Evolutionary conservation across 2,888 invertebrate species (phyloP), one percentile per base, ranked within the genome.

Genomic region (Drosophila planitibia): DNA sequence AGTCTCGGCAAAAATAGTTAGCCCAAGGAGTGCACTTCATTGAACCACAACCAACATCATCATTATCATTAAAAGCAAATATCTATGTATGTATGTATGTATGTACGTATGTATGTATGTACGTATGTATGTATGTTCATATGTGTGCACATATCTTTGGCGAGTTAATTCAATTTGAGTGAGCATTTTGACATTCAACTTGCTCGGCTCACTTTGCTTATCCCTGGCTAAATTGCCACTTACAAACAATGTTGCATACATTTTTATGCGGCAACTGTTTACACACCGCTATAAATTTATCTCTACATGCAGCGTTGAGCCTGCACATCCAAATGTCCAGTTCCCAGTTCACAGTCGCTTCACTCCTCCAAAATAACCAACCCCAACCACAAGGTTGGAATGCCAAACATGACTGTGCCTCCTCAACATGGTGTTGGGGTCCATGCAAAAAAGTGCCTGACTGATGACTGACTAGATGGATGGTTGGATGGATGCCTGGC

Each of bases 181-280:
- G 59, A 51, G 39, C 59, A 59, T 59, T 72, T 47, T 58, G 53
- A 39, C 30, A 59, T 73, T 44, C 59, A 33, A 44, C 52, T 74
- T 53, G 49, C 32, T 19, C 37, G 16, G 6, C 47, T 52, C 37
- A 35, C 52, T 49, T 33, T 59, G 32, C 52, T 33, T 37, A 14
- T 33, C 47, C 25, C 33, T 41, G 74, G 30, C 74, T 70, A 83
- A 81, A 81, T 87, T 79, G 85, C 79, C 89, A 81, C 89, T 89
- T 89, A 87, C 84, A 89, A 89, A 87, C 85, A 85, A 89, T 89
- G 86, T 86, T 79, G 79, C 87, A 86, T 86, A 76, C 59, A 80
- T 80, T 80, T 85, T 81, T 83, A 89, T 84, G 82, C 80, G 79
- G 87, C 87, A 89, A 85, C 84, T 87, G 89, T 84, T 89, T 85